Percentiles rank a stretch among this genome's conserved stretches.
phyloP scores from a whole-genome alignment of 2,888 invertebrate species.

The Scaptomyza flava region DNA sequence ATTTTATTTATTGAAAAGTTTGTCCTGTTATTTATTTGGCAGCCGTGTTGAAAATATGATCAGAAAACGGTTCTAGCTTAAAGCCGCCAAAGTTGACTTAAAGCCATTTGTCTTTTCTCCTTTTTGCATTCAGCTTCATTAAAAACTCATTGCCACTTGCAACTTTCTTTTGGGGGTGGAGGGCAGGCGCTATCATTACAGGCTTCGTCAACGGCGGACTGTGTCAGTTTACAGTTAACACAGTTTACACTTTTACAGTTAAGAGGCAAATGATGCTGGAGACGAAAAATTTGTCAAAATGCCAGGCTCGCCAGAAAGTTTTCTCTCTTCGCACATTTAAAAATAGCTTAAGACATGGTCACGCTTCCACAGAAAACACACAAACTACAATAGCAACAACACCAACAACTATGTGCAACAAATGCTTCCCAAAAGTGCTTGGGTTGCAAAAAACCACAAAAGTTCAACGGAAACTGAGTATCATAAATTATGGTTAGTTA shows the following conservation, averaged over 20 bases:
- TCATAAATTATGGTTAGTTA: slow-evolving; percentile 75
- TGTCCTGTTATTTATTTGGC: slow-evolving; percentile 73
- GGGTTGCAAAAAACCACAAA: slow-evolving; percentile 34
- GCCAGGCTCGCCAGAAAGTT: slow-evolving; percentile 47
- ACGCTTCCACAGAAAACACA: slow-evolving; percentile 17
- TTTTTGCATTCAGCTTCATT: slow-evolving; percentile 59
- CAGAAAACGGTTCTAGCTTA: slow-evolving; percentile 41
- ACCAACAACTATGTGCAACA: slow-evolving; percentile 23
- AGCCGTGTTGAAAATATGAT: slow-evolving; percentile 73
- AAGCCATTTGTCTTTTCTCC: slow-evolving; percentile 51
- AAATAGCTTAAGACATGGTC: slow-evolving; percentile 75
- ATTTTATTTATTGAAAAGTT: slow-evolving; percentile 80
- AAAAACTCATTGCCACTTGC: slow-evolving; percentile 74
- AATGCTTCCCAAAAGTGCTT: slow-evolving; percentile 44
- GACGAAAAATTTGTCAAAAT: slow-evolving; percentile 57
- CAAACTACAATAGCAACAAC: slow-evolving; percentile 9
- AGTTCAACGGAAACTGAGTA: slow-evolving; percentile 40
- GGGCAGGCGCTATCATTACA: background rate
- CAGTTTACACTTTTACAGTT: slow-evolving; percentile 33
- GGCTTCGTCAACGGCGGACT: slow-evolving; percentile 31
- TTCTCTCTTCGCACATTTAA: slow-evolving; percentile 67
- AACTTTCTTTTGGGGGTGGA: slow-evolving; percentile 44
- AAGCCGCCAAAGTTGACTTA: slow-evolving; percentile 37
- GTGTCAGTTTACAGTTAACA: slow-evolving; percentile 29
- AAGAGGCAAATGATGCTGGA: slow-evolving; percentile 55